Evolutionary conservation across 2,113 vertebrate genomes (phyloP).

Genomic region (Picathartes gymnocephalus): DNA sequence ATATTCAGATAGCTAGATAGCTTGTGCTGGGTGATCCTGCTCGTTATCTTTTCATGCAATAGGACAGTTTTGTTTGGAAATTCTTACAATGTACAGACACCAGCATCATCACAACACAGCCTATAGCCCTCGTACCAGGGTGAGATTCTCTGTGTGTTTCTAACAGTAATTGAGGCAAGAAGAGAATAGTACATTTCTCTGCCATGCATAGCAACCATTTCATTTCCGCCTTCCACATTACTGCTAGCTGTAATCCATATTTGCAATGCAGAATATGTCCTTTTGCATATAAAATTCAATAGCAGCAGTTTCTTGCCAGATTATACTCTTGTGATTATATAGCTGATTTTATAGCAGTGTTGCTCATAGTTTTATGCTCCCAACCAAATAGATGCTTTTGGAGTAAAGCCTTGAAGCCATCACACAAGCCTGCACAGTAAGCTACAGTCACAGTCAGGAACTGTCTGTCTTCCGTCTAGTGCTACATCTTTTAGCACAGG

Average conservation of each 20-base stretch:
- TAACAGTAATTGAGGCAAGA: background rate
- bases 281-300: background rate
- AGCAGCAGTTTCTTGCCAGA: background rate
- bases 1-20: background rate
- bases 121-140: background rate
- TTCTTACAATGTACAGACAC: background rate
- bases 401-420: background rate
- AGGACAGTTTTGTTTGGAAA: background rate
- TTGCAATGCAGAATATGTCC: background rate
- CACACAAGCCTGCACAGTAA: background rate
- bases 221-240: background rate
- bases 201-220: background rate
- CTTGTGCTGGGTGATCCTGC: background rate
- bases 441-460: background rate
- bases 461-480: background rate
- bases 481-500: background rate
- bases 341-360: background rate
- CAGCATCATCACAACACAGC: background rate
- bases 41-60: accelerated
- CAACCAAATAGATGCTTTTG: background rate
- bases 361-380: background rate
- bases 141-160: background rate
- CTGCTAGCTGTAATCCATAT: background rate
- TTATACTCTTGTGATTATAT: background rate
- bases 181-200: background rate